Conservation (phyloP, 2,113 vertebrate species). For the Eupsittula cactorum region DNA sequence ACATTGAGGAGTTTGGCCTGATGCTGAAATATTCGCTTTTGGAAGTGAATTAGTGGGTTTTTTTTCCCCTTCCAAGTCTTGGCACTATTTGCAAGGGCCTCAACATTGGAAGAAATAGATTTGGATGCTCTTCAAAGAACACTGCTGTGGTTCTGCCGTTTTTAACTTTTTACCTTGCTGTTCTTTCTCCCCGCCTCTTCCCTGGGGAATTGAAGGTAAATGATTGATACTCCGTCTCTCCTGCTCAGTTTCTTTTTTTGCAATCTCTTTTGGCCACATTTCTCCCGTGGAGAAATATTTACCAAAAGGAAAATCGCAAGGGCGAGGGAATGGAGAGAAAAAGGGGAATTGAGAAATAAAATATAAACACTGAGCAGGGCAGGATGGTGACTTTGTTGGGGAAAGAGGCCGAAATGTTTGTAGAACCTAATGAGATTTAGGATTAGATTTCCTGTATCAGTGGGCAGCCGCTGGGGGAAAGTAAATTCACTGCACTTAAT, state of each 20-base stretch:
- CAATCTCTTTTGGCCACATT: conserved; percentile 46
- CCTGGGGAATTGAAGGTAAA: conserved; percentile 53
- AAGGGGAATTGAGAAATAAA: conserved; percentile 50
- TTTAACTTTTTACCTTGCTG: conserved; percentile 70
- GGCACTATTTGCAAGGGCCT: conserved; percentile 63
- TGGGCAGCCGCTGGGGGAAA: conserved; percentile 57
- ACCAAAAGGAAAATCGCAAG: conserved; percentile 52
- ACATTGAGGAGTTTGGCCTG: conserved; percentile 60
- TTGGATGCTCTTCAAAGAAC: conserved; percentile 68
- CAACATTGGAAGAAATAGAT: conserved; percentile 55
- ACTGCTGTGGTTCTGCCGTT: conserved; percentile 58
- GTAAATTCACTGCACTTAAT: conserved; percentile 58
- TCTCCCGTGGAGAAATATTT: conserved; percentile 59
- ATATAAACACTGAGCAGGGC: conserved; percentile 43
- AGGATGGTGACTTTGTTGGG: conserved; percentile 55
- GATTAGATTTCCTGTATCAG: conserved; percentile 67
- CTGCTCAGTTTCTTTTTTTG: conserved; percentile 37
- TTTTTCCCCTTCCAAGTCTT: conserved; percentile 22
- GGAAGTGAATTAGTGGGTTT: conserved; percentile 18
- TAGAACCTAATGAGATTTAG: conserved; percentile 66
- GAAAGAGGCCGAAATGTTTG: conserved; percentile 57
- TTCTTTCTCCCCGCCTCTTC: conserved; percentile 66
- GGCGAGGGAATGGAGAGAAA: neutral
- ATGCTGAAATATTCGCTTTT: conserved; percentile 63
- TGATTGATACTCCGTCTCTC: conserved; percentile 57